Base-by-base conservation (phyloP, 37 sponge, comb jelly and placozoan species). In the Oscarella lobularis region DNA sequence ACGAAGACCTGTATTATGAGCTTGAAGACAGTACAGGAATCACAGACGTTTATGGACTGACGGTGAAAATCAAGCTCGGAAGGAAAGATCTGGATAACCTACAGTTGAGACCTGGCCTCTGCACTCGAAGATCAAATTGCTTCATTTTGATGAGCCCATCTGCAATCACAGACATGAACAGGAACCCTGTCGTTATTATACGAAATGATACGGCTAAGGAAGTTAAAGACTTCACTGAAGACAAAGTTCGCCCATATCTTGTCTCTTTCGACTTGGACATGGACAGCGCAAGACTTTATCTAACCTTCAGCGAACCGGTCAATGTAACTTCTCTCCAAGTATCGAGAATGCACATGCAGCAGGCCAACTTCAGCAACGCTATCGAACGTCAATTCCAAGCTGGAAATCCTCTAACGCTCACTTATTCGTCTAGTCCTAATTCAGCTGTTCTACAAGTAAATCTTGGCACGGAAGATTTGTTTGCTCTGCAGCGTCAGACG, bases 221-320 rank as follows among this genome's bases (percentile, higher is more conserved):
- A 68, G 71, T 20, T 29, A 5, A 30, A 30, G 31, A 4, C 6
- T 14, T 29, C 71, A 29, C 31, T 68, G 71, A 76, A 35, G 95
- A 94, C 54, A 73, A 39, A n/a, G 79, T 76, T 31, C 82, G 85
- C 48, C 95, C 95, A 71, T 34, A 41, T 5, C 66, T 94, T n/a
- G 35, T 76, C 0, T 82, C 66, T 55, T 89, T 94, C 38, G 40
- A 76, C n/a, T 72, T 94, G 3, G 83, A 94, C 75, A 83, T 94
- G 20, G 86, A 81, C 0, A 73, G 39, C 39, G 82, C 83, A 3
- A 74, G 73, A 30, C 31, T 89, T n/a, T 72, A 68, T 20, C 70
- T 78, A 3, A 71, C 79, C 3, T 78, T 78, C 31, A 67, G 71
- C 72, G 79, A 78, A 14, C 69, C 71, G 20, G 72, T 78, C 31